Conservation (phyloP, 2,888 invertebrate genomes). For the Melangyna quadrimaculata region DNA sequence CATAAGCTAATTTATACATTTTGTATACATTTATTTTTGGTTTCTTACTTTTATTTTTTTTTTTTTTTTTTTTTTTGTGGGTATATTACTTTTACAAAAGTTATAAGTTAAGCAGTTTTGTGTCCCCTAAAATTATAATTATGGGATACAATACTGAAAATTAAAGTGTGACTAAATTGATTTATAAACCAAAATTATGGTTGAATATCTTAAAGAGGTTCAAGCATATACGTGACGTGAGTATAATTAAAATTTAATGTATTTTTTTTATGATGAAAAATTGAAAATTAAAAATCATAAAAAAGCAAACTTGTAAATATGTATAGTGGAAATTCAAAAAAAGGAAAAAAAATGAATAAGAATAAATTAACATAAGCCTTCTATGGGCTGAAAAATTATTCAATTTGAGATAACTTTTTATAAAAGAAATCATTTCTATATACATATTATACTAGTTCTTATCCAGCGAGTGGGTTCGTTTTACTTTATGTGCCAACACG, state of each 20-base stretch:
- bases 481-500: not conserved
- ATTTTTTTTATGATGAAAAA: not conserved
- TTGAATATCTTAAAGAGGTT: not conserved
- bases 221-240: not conserved
- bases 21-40: not conserved
- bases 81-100: not conserved
- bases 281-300: not conserved
- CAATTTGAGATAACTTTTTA: not conserved
- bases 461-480: not conserved
- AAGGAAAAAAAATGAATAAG: no score
- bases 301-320: not conserved
- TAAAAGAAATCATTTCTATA: no score
- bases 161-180: slow-evolving; percentile 46
- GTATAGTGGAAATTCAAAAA: not conserved
- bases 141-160: slow-evolving; percentile 34
- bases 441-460: not conserved
- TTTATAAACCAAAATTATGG: not conserved
- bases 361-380: slow-evolving; percentile 15
- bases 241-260: not conserved
- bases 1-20: slow-evolving; percentile 10
- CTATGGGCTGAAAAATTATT: slow-evolving; percentile 7
- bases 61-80: not conserved
- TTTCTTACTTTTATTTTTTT: not conserved
- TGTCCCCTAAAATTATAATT: not conserved
- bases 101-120: not conserved